Base-by-base conservation (phyloP, 2,797 vertebrate genomes). In the Halcyon badia region DNA sequence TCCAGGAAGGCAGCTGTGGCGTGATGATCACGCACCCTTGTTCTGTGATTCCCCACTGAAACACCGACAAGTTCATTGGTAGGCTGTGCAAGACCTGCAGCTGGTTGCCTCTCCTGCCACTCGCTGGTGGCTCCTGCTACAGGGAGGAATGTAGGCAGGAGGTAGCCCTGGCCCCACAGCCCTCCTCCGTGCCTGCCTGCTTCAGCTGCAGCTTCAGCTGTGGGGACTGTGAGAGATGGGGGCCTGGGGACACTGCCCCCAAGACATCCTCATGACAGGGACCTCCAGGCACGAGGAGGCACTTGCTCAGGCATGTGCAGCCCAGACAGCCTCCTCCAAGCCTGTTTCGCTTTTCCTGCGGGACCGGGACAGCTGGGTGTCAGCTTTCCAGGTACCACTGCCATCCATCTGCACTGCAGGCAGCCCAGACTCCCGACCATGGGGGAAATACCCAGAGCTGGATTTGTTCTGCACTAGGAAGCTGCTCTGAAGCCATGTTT, bases 381-480 rank as follows among this genome's bases (percentile, higher is more conserved):
- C 56, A 52, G 26, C 57, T 65, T 56, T 19, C 16, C n/a, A 30
- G 61, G 5, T 24, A 42, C 22, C 24, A 25, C 33, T 26, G 37
- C 14, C 24, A 28, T 30, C 22, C 25, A 22, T 49, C 60, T 41
- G 14, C 8, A 6, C 26, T 52, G 42, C 19, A 37, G n/a, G 21
- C 0, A 4, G 51, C 48, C 1, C 2, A 61, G 30, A 79, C 4
- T 12, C 21, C 28, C 0, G 8, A 31, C 33, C 11, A 2, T 9
- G 20, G 30, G 33, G 31, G 22, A 61, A 79, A n/a, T 41, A 78
- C 7, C 6, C 41, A 46, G 35, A 46, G n/a, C 5, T 75, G 46
- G 51, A 65, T 57, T 68, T 79, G 14, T 25, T 91, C 51, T 31
- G 22, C 46, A 57, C 9, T 39, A 28, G 22, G 19, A 61, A 78